A percentile compares a stretch with the other conserved stretches of the same genome.
These are phyloP conservation scores for Drosophila subquinaria DNA, from an alignment of 2,888 invertebrate genomes.

Conservation along the genomic window DNA sequence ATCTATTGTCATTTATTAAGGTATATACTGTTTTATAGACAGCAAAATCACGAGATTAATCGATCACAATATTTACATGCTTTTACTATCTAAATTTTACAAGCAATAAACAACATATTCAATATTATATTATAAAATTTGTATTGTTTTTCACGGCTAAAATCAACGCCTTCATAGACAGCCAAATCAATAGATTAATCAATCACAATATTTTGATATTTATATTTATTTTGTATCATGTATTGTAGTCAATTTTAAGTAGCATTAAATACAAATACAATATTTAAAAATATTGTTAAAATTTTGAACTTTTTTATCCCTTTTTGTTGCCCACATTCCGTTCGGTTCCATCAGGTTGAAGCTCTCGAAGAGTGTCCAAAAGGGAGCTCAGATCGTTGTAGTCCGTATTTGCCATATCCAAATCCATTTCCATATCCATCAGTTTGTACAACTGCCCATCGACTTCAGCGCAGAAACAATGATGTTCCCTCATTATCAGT, in stretches of 20 bases:
- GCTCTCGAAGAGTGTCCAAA: background rate
- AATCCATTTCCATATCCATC: slow-evolving; percentile 3
- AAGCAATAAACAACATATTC: too few species aligned
- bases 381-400: background rate
- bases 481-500: background rate
- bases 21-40: too few species aligned
- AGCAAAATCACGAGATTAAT: too few species aligned
- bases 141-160: too few species aligned
- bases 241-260: background rate
- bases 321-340: background rate
- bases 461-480: slow-evolving; percentile 33
- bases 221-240: background rate
- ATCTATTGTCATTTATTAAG: too few species aligned
- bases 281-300: background rate
- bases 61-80: too few species aligned
- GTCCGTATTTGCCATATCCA: background rate
- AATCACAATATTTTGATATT: background rate
- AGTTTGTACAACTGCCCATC: slow-evolving; percentile 15
- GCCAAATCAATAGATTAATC: too few species aligned
- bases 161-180: too few species aligned
- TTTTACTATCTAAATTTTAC: too few species aligned
- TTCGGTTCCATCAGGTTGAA: background rate
- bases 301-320: background rate
- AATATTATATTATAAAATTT: too few species aligned
- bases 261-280: background rate